Percentiles rank a stretch among this genome's conserved stretches.
phyloP scores from a whole-genome alignment of 2,797 vertebrate genomes.

The Labeo calbasu region DNA sequence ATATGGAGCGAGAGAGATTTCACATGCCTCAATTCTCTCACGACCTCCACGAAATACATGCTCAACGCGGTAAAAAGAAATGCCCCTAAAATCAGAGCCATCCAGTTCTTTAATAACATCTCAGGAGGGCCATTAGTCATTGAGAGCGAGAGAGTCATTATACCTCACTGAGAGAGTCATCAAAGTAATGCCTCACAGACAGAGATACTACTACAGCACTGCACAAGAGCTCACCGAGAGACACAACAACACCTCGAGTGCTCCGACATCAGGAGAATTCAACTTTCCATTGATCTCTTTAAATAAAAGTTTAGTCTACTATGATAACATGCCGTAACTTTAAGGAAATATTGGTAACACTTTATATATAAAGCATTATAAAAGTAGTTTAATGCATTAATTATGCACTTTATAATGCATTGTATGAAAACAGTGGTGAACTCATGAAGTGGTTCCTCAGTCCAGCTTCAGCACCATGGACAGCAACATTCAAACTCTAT shows the following conservation, averaged over 20 bases:
- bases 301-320: background rate
- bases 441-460: no score
- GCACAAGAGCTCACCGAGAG: background rate
- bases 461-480: constrained; percentile 38
- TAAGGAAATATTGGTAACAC: background rate
- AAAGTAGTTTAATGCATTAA: background rate
- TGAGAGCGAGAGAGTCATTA: constrained; percentile 19
- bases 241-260: background rate
- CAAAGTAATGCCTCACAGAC: constrained; percentile 25
- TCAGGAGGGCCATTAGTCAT: constrained; percentile 27
- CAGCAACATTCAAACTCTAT: background rate
- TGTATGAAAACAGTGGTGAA: background rate
- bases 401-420: background rate
- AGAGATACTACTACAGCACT: background rate
- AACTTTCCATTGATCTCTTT: constrained; percentile 1
- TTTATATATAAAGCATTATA: background rate
- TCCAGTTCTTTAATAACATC: constrained; percentile 33
- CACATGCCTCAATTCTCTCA: constrained; percentile 20
- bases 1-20: constrained; percentile 1
- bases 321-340: background rate
- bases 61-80: background rate
- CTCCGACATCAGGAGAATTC: background rate
- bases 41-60: constrained; percentile 6
- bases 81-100: constrained; percentile 22
- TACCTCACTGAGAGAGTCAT: constrained; percentile 16